Evolutionary conservation across 2,113 vertebrate species (phyloP).

Genomic region (Oreotrochilus melanogaster): DNA sequence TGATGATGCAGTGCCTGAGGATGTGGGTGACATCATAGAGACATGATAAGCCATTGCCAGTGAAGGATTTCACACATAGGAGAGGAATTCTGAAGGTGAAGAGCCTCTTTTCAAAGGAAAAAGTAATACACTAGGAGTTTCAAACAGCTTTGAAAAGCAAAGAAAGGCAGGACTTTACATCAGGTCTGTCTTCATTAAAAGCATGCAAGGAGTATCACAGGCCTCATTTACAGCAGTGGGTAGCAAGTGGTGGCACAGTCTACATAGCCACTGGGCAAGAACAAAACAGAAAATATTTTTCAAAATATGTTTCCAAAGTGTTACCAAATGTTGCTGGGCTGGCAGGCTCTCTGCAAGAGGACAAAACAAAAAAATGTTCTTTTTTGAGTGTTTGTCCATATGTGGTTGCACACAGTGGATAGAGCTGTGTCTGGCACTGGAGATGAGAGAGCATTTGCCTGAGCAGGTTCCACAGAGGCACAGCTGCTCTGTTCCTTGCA

Average conservation of each 20-base stretch:
- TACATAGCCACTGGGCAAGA: not conserved
- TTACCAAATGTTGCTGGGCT: not conserved
- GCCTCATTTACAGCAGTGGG: not conserved
- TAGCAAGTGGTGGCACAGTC: not conserved
- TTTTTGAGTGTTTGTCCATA: not conserved
- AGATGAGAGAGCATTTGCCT: not conserved
- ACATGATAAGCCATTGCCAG: not conserved
- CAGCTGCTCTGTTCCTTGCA: not conserved
- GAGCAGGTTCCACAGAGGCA: not conserved
- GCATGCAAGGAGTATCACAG: not conserved
- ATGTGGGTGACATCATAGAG: not conserved
- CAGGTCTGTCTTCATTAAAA: not conserved
- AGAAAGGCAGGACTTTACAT: not conserved
- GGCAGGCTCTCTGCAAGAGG: not conserved
- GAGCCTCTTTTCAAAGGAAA: not conserved
- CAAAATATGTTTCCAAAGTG: not conserved
- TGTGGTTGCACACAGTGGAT: not conserved
- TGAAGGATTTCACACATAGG: not conserved
- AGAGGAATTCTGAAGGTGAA: not conserved
- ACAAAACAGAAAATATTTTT: conserved; percentile 50
- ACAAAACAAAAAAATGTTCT: not conserved
- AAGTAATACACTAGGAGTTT: not conserved
- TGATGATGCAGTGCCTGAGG: not conserved
- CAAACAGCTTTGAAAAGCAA: not conserved
- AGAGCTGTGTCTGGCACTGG: not conserved